Base-by-base conservation (phyloP, 1,140 invertebrate species). In the Atta cephalotes region DNA sequence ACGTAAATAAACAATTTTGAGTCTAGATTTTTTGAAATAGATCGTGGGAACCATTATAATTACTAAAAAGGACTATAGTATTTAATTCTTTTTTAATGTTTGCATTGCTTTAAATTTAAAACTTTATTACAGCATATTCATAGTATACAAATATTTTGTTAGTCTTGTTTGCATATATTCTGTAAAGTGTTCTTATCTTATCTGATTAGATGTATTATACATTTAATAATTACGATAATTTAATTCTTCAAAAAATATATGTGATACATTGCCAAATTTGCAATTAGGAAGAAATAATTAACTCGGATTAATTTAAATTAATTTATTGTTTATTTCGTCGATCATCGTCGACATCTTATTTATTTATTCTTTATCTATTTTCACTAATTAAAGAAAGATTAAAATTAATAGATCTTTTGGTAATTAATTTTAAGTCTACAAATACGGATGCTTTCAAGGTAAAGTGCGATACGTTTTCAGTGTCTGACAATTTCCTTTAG, bases 371-470 rank as follows among this genome's bases (percentile, higher is more conserved):
- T 66, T 18, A 45, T 39, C 1, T 56, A 9, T 10, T 21, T 58
- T 70, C 65, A 28, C 25, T n/a, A n/a, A 5, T 18, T 68, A 12
- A 35, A 39, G n/a, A 9, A 31, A 81, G 2, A 6, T 65, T 35
- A n/a, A 58, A 81, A 71, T 71, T 45, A 49, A 79, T 9, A 21
- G 6, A 76, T 25, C 14, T 77, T 16, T 39, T 45, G n/a, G 12
- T 28, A 77, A 77, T 77, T 60, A 77, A 77, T 77, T 45, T 28
- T 3, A 49, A 28, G 25, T 65, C 14, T 45, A 53, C 1, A 49
- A 53, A 14, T 14, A 39, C 6, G 3, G n/a, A n/a, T 10, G 28
- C n/a, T 77, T 81, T 62, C 7, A 18, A 39, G 3, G 31, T 16
- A 45, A 78, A 51, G 16, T 39, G 31, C 39, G 53, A 74, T 21